phyloP scores from a whole-genome alignment of 2,888 invertebrate species.

The Ferdinandea cuprea region DNA sequence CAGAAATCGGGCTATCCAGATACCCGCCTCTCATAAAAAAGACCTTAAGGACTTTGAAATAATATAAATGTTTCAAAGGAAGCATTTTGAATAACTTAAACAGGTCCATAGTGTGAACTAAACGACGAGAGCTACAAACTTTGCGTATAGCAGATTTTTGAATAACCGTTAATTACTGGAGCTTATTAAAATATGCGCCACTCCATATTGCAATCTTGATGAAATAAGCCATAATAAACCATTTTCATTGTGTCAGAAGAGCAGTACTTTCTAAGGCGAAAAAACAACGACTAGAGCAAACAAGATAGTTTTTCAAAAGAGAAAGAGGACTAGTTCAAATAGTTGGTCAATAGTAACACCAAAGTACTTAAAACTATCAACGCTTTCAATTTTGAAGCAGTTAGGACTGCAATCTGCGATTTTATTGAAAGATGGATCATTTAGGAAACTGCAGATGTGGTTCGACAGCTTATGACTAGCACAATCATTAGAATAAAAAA shows the following conservation, averaged over 20 bases:
- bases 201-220: slow-evolving; percentile 10
- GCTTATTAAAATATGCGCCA: background rate
- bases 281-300: background rate
- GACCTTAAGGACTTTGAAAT: too few species aligned
- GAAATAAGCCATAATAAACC: background rate
- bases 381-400: slow-evolving; percentile 3
- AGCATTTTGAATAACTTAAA: background rate
- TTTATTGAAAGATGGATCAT: slow-evolving; percentile 2
- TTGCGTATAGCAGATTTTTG: slow-evolving; percentile 6
- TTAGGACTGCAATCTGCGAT: background rate
- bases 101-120: too few species aligned
- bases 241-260: too few species aligned
- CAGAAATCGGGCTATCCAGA: too few species aligned
- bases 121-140: slow-evolving; percentile 7
- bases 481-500: slow-evolving; percentile 13
- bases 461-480: background rate
- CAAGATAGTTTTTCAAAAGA: too few species aligned
- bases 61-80: background rate
- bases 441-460: slow-evolving; percentile 6
- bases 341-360: slow-evolving; percentile 4
- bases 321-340: background rate
- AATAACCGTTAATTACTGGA: slow-evolving; percentile 1
- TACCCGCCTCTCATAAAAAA: too few species aligned
- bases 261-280: background rate
- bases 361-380: background rate